A percentile compares a stretch with the other conserved stretches of the same genome.
Conservation (phyloP, 2,888 invertebrate species). For the Hypomecis atomaria region DNA sequence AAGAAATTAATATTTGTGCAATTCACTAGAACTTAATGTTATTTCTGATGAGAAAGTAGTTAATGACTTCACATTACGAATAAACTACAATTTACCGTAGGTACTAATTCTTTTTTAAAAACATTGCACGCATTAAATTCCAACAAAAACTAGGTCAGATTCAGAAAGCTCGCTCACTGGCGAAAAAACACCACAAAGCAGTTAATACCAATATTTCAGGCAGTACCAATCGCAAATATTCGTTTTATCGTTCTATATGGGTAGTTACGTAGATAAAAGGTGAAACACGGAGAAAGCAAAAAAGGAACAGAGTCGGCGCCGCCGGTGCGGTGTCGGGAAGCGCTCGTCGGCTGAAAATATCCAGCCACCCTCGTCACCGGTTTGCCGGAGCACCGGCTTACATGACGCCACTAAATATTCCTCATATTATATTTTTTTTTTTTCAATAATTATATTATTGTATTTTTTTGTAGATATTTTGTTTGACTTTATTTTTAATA, state of each 20-base stretch:
- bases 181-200: constrained; percentile 13
- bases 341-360: constrained; percentile 68
- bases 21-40: too few relatives aligned
- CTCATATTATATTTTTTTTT: background rate
- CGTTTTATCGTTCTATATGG: constrained; percentile 35
- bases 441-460: too few relatives aligned
- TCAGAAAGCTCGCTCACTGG: constrained; percentile 4
- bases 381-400: constrained; percentile 45
- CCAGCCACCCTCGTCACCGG: constrained; percentile 53
- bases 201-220: constrained; percentile 30
- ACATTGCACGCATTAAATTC: background rate
- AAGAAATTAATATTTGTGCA: too few relatives aligned
- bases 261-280: constrained; percentile 37
- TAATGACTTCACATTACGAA: too few relatives aligned
- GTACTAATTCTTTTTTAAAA: too few relatives aligned
- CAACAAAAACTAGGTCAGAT: constrained; percentile 16
- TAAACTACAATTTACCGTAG: too few relatives aligned
- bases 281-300: constrained; percentile 53
- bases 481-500: too few relatives aligned
- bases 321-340: constrained; percentile 51
- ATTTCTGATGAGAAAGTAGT: too few relatives aligned
- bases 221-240: constrained; percentile 32
- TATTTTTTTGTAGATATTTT: too few relatives aligned
- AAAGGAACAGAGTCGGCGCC: constrained; percentile 63
- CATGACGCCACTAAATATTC: constrained; percentile 44